Base-by-base conservation (phyloP, 2,113 vertebrate species). In the Melozone crissalis region DNA sequence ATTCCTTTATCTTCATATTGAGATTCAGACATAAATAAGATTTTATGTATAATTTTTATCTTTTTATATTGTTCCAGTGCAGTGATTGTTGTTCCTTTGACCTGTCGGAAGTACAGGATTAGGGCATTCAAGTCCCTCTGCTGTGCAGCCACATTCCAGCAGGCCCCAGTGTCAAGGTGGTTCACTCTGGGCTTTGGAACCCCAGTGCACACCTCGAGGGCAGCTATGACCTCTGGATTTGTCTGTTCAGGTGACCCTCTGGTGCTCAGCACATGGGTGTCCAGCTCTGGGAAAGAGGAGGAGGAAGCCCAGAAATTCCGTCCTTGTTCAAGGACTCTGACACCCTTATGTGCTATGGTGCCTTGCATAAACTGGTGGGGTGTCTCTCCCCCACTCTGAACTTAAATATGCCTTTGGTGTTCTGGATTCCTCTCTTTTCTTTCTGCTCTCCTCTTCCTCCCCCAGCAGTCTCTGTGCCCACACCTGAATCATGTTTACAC, bases 321-420 rank as follows among this genome's bases (percentile, higher is more conserved):
- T n/a, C 12, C 46, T 67, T 22, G 11, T 26, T 41, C 0, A 0
- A 11, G 30, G 61, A 9, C 24, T 37, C 33, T 41, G 57, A 63
- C 57, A 52, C 23, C 30, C 4, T 43, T 35, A 26, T 30, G 41
- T 54, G 28, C 52, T 66, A 6, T 4, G 2, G 33, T 51, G 51
- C 33, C 43, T 59, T 80, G 23, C 21, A 4, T 20, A 35, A 7
- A 7, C 21, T 27, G 28, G 18, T 30, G 28, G 17, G 13, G 9
- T 52, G 26, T 43, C 55, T 52, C 8, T 24, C n/a, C n/a, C 28
- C 22, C 3, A 9, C 16, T n/a, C 23, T 61, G 37, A 62, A 72
- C 28, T 75, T 63, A 17, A 37, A 58, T 5, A 20, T 73, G n/a
- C 15, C 26, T 76, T 73, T 69, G 19, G 13, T 73, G 19, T 68